These are phyloP conservation scores for Glyptemys insculpta DNA, from an alignment of 2,797 vertebrate genomes.

Conservation along the genomic window DNA sequence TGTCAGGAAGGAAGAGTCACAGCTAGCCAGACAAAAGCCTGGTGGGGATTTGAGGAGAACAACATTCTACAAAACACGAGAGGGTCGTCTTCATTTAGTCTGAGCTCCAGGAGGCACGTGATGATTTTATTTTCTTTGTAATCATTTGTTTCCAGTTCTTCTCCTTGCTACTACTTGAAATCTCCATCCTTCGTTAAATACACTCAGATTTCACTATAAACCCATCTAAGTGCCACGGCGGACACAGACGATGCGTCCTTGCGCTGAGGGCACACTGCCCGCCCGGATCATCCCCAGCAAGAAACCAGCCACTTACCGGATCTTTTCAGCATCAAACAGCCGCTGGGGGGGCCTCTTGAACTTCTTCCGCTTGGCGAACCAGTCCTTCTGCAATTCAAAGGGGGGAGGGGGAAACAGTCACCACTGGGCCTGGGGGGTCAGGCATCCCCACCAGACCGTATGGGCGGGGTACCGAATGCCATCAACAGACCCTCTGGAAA, in stretches of 20 bases:
- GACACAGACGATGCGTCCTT: background rate
- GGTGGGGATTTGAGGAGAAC: background rate
- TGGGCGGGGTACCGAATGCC: too few species aligned
- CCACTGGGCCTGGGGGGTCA: background rate
- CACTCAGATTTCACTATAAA: background rate
- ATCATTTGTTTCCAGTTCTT: background rate
- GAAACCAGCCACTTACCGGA: conserved; percentile 84
- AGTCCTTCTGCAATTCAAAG: conserved; percentile 88
- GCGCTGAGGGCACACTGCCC: background rate
- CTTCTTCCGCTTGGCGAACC: conserved; percentile 95
- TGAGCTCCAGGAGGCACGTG: background rate
- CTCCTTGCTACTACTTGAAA: background rate
- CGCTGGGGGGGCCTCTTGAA: conserved; percentile 93
- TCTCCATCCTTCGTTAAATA: background rate
- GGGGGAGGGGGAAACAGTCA: background rate
- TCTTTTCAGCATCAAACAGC: conserved; percentile 96
- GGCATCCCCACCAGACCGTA: background rate
- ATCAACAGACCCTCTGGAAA: too few species aligned
- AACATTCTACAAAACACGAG: background rate
- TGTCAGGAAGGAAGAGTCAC: background rate
- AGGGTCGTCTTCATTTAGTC: background rate
- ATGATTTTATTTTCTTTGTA: background rate
- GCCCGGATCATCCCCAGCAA: background rate
- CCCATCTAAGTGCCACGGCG: background rate
- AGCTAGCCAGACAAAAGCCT: background rate